Conservation (phyloP, 2,888 invertebrate species). For the Hyalella azteca region DNA sequence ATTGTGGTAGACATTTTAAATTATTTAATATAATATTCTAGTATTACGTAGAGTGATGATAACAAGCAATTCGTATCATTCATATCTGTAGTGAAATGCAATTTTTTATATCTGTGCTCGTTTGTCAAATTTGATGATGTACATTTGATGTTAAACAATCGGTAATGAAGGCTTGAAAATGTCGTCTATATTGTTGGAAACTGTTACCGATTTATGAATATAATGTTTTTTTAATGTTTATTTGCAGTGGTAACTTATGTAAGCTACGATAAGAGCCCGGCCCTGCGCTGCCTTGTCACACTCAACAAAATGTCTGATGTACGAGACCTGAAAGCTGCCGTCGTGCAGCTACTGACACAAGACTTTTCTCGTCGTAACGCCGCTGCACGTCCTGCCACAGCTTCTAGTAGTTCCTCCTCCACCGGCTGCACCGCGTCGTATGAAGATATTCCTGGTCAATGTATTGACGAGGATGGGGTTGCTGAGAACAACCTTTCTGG, state of each 20-base stretch:
- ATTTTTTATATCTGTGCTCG: too few species aligned
- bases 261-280: slow-evolving; percentile 41
- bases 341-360: slow-evolving; percentile 64
- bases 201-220: too few species aligned
- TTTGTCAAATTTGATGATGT: too few species aligned
- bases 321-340: slow-evolving; percentile 67
- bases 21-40: too few species aligned
- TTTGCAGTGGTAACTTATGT: slow-evolving; percentile 52
- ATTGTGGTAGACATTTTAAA: too few species aligned
- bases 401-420: not conserved
- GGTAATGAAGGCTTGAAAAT: too few species aligned
- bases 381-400: not conserved
- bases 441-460: not conserved
- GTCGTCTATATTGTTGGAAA: too few species aligned
- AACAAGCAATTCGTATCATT: too few species aligned
- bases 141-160: too few species aligned
- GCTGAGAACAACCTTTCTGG: too few species aligned
- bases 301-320: slow-evolving; percentile 69
- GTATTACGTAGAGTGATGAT: too few species aligned
- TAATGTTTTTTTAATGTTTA: not conserved
- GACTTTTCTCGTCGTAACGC: slow-evolving; percentile 57
- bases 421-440: not conserved
- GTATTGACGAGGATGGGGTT: not conserved
- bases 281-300: slow-evolving; percentile 62
- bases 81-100: too few species aligned